These are phyloP conservation scores for Ibidorhyncha struthersii DNA, from an alignment of 2,113 vertebrate genomes.

Conservation along the genomic window DNA sequence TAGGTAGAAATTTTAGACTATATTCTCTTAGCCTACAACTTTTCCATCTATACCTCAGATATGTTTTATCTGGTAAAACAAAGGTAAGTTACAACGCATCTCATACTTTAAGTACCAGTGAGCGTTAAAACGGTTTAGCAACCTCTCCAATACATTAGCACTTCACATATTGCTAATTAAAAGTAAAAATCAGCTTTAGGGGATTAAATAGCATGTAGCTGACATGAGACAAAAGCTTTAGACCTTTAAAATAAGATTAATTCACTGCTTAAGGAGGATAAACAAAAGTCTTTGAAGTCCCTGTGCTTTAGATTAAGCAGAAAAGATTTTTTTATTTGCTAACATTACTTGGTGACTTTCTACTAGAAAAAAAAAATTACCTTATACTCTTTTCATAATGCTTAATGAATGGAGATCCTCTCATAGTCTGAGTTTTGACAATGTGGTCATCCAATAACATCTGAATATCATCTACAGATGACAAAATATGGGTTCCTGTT, in stretches of 20 bases:
- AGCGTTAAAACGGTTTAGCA: background rate
- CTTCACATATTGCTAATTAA: background rate
- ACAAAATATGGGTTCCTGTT: conserved; percentile 84
- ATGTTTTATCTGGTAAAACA: background rate
- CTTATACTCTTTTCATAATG: conserved; percentile 83
- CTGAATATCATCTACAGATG: conserved; percentile 86
- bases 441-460: conserved; percentile 89
- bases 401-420: conserved; percentile 86
- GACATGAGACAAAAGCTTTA: background rate
- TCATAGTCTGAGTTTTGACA: conserved; percentile 89
- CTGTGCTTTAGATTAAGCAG: background rate
- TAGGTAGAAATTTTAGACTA: background rate
- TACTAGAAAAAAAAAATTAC: conserved; percentile 57
- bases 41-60: background rate
- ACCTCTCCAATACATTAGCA: background rate
- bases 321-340: background rate
- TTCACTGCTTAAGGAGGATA: background rate
- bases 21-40: background rate
- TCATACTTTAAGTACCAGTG: background rate
- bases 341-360: background rate
- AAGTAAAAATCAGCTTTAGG: background rate
- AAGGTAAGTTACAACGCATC: background rate
- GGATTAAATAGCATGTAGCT: background rate
- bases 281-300: background rate
- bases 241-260: background rate